A percentile compares a stretch with the other conserved stretches of the same genome.
Conservation (phyloP, 2,113 vertebrate genomes). For the Eleginops maclovinus region DNA sequence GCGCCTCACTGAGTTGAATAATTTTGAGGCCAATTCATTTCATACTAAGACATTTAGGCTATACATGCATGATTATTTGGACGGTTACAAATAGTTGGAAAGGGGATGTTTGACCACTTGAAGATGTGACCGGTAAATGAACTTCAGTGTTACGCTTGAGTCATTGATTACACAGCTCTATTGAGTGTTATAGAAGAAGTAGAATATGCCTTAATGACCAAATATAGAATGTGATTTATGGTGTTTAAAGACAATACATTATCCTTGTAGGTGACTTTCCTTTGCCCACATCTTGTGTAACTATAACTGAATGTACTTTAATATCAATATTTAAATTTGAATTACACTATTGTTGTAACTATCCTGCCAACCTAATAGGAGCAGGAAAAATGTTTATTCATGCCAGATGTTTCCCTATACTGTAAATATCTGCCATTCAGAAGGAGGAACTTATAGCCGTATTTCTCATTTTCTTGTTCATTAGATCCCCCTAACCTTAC, state of each 20-base stretch:
- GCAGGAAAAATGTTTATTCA: slow-evolving; percentile 16
- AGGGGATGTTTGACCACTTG: not conserved
- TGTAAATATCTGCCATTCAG: slow-evolving; percentile 24
- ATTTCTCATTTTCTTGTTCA: slow-evolving; percentile 69
- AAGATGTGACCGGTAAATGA: not conserved
- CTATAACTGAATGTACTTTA: not conserved
- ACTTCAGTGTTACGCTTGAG: not conserved
- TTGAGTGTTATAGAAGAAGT: not conserved
- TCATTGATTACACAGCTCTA: not conserved
- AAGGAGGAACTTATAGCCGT: slow-evolving; percentile 46
- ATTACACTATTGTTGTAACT: not conserved
- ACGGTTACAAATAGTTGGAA: slow-evolving; percentile 1
- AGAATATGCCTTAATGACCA: not conserved
- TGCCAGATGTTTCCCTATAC: slow-evolving; percentile 33
- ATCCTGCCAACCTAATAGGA: not conserved
- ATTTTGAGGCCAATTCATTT: not conserved
- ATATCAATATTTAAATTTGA: not conserved
- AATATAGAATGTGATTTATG: not conserved
- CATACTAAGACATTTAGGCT: not conserved
- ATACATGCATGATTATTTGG: not conserved
- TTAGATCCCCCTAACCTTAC: slow-evolving; percentile 75
- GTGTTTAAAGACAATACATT: no score
- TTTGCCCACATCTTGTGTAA: not conserved
- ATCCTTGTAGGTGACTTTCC: not conserved
- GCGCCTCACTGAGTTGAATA: slow-evolving; percentile 11